phyloP scores from a whole-genome alignment of 2,888 invertebrate species.

The Agrotis clavis region DNA sequence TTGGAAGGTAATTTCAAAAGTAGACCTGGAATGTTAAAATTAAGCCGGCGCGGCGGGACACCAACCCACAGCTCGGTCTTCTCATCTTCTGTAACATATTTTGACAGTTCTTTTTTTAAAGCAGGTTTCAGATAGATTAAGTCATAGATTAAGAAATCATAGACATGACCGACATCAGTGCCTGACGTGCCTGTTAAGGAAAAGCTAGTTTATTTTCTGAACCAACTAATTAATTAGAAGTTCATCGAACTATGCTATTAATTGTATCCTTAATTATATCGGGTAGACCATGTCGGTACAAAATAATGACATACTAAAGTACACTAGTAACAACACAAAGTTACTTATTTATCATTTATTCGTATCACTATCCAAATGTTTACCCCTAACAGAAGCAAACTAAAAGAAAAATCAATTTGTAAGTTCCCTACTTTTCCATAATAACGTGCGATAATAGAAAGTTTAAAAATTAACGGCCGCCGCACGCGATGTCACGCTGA shows the following conservation, averaged over 20 bases:
- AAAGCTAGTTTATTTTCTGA: not conserved
- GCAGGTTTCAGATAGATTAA: too few species aligned
- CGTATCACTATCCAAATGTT: constrained; percentile 40
- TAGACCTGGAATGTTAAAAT: too few species aligned
- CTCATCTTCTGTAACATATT: too few species aligned
- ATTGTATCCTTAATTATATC: not conserved
- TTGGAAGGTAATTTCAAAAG: too few species aligned
- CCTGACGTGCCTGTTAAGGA: not conserved
- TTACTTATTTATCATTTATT: constrained; percentile 17
- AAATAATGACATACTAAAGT: not conserved
- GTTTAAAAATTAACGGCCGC: constrained; percentile 83
- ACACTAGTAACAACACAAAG: not conserved
- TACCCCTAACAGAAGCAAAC: constrained; percentile 43
- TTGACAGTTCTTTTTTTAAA: too few species aligned
- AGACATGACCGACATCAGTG: not conserved
- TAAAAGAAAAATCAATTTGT: constrained; percentile 71
- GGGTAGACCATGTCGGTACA: not conserved
- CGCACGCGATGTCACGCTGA: constrained; percentile 83
- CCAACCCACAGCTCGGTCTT: too few species aligned
- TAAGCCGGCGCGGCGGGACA: too few species aligned
- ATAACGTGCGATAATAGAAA: constrained; percentile 84
- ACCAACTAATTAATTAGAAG: not conserved
- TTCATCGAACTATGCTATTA: not conserved
- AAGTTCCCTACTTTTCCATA: constrained; percentile 63
- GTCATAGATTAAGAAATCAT: not conserved